A percentile compares a stretch with the other conserved stretches of the same genome.
Conservation (phyloP, 2,888 invertebrate species). For the Aphodius granarius region DNA sequence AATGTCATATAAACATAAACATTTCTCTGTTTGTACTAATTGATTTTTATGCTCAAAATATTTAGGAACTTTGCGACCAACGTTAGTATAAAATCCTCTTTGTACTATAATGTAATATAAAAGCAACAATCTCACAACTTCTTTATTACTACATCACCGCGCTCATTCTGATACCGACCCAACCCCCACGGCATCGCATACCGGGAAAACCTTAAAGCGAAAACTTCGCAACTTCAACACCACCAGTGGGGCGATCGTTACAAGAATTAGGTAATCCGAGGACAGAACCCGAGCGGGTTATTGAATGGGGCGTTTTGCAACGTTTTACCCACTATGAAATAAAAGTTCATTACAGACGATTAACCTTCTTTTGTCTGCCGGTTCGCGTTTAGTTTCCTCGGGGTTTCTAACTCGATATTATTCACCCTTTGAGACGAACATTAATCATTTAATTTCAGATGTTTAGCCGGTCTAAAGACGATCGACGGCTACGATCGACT, state of each 20-base stretch:
- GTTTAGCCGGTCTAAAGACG: not conserved
- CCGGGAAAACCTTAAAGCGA: not conserved
- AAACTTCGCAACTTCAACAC: not conserved
- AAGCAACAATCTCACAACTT: not conserved
- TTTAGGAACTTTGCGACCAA: too few relatives aligned
- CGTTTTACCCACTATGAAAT: not conserved
- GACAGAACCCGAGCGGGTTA: not conserved
- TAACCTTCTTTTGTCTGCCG: constrained; percentile 8
- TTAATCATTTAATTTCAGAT: not conserved
- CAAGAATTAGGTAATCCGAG: not conserved
- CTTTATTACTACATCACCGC: not conserved
- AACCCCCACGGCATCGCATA: not conserved
- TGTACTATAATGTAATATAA: not conserved
- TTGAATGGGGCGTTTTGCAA: not conserved
- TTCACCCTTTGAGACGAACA: not conserved
- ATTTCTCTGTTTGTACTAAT: too few relatives aligned
- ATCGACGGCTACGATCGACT: not conserved
- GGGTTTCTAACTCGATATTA: not conserved
- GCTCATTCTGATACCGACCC: not conserved
- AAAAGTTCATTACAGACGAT: constrained; percentile 12
- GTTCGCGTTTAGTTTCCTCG: not conserved
- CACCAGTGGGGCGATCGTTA: not conserved
- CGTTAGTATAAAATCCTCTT: too few relatives aligned
- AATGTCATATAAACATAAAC: too few relatives aligned
- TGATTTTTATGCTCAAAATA: too few relatives aligned